phyloP scores from a whole-genome alignment of 1,140 invertebrate genomes.

The Pseudomyrmex concolor region DNA sequence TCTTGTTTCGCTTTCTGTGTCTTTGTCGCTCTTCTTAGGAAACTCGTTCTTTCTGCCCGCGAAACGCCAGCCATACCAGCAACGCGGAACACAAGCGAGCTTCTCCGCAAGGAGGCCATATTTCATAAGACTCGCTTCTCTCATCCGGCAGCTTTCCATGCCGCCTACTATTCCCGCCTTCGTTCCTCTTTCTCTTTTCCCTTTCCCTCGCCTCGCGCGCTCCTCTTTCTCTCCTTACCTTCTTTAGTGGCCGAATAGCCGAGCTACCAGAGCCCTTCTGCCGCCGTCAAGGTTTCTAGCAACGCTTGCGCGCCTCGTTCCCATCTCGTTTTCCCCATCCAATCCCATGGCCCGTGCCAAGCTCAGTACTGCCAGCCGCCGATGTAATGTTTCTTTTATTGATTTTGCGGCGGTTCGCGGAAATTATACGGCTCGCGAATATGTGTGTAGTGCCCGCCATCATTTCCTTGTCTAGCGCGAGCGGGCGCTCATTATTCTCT shows the following conservation, averaged over 20 bases:
- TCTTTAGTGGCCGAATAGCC: conserved; percentile 70
- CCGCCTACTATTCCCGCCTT: conserved; percentile 69
- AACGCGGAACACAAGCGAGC: conserved; percentile 71
- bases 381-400: conserved; percentile 86
- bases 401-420: conserved; percentile 84
- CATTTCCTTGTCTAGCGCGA: conserved; percentile 55
- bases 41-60: conserved; percentile 58
- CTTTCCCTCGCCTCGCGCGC: conserved; percentile 9
- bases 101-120: conserved; percentile 83
- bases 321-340: conserved; percentile 82
- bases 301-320: conserved; percentile 83
- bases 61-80: conserved; percentile 35
- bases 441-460: conserved; percentile 67
- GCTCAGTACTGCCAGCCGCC: conserved; percentile 80
- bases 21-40: conserved; percentile 24
- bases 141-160: conserved; percentile 78
- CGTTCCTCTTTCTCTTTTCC: conserved; percentile 31
- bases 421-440: conserved; percentile 81
- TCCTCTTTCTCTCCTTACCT: conserved; percentile 73
- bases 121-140: conserved; percentile 81
- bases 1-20: conserved; percentile 19
- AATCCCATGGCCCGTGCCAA: conserved; percentile 80
- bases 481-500: conserved; percentile 43
- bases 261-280: conserved; percentile 70
- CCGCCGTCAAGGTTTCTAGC: conserved; percentile 77